Percentiles rank a stretch among this genome's conserved stretches.
Evolutionary conservation across 2,113 vertebrate species (phyloP).

Genomic region (Dissostichus mawsoni): DNA sequence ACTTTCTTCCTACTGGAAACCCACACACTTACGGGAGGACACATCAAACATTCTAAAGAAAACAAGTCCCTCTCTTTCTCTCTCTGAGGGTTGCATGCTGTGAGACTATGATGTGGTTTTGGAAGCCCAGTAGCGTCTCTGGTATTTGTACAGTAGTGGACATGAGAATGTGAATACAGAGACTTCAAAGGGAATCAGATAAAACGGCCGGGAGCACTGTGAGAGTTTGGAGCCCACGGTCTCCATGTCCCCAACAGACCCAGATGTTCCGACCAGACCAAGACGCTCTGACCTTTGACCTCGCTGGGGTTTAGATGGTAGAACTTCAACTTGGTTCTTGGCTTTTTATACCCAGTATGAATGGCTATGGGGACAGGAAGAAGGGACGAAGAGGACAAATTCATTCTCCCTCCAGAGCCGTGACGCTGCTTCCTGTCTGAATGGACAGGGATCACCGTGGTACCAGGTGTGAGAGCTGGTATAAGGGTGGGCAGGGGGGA

Average conservation of each 20-base stretch:
- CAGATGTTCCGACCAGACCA: conserved; percentile 69
- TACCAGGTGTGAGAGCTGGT: conserved; percentile 47
- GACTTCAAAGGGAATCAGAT: conserved; percentile 71
- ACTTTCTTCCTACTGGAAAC: conserved; percentile 38
- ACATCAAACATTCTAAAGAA: conserved; percentile 62
- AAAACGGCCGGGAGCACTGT: conserved; percentile 52
- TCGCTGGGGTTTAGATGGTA: conserved; percentile 36
- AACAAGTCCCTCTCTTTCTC: conserved; percentile 13
- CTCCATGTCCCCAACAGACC: conserved; percentile 62
- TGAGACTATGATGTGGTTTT: conserved; percentile 79
- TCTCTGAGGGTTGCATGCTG: conserved; percentile 65
- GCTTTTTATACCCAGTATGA: conserved; percentile 54
- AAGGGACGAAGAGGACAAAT: background rate
- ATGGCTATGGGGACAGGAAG: background rate
- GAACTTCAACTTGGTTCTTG: conserved; percentile 48
- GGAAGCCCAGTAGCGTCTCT: conserved; percentile 76
- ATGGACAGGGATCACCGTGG: conserved; percentile 9
- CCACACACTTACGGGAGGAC: conserved; percentile 41
- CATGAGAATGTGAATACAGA: conserved; percentile 58
- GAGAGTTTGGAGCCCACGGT: conserved; percentile 63
- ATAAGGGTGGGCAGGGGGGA: conserved; percentile 38
- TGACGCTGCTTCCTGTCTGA: background rate
- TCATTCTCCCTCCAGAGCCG: background rate
- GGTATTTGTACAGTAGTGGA: conserved; percentile 76
- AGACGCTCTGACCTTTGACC: conserved; percentile 65